Evolutionary conservation across 2,113 vertebrate species (phyloP).

Genomic region (Leptobrachium leishanense): DNA sequence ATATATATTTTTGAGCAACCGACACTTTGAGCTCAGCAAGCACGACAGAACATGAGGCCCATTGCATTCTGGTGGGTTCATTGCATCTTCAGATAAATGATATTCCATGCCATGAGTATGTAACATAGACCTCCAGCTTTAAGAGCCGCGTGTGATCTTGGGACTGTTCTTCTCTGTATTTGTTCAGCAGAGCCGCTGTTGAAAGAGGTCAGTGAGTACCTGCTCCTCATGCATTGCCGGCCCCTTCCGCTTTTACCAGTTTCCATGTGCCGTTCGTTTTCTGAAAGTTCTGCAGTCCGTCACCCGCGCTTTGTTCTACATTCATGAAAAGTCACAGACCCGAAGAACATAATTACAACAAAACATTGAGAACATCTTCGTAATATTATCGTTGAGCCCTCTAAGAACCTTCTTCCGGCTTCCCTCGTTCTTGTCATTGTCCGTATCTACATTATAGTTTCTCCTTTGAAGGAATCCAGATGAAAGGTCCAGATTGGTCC

Average conservation of each 20-base stretch:
- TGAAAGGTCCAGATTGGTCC: conserved; percentile 96
- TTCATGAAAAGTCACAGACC: conserved; percentile 82
- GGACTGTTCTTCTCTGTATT: background rate
- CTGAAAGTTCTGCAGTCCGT: conserved; percentile 70
- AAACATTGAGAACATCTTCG: conserved; percentile 84
- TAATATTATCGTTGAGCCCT: conserved; percentile 75
- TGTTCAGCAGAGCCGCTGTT: background rate
- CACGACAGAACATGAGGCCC: conserved; percentile 61
- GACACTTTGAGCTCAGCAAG: conserved; percentile 68
- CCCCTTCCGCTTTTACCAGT: background rate
- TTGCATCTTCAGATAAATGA: conserved; percentile 56
- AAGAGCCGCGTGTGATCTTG: conserved; percentile 52
- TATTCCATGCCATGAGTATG: conserved; percentile 58
- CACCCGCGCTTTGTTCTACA: conserved; percentile 78
- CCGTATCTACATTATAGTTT: conserved; percentile 87
- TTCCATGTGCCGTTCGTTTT: background rate
- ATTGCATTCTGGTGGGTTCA: conserved; percentile 51
- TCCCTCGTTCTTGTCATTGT: conserved; percentile 67
- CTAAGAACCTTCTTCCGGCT: conserved; percentile 80
- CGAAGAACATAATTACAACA: conserved; percentile 81
- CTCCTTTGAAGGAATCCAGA: conserved; percentile 98
- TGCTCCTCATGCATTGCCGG: conserved; percentile 17
- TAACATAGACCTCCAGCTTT: conserved; percentile 62
- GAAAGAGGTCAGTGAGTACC: background rate
- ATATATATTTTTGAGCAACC: conserved; percentile 70